phyloP scores from a whole-genome alignment of 2,797 vertebrate species.

The Argentina silus region DNA sequence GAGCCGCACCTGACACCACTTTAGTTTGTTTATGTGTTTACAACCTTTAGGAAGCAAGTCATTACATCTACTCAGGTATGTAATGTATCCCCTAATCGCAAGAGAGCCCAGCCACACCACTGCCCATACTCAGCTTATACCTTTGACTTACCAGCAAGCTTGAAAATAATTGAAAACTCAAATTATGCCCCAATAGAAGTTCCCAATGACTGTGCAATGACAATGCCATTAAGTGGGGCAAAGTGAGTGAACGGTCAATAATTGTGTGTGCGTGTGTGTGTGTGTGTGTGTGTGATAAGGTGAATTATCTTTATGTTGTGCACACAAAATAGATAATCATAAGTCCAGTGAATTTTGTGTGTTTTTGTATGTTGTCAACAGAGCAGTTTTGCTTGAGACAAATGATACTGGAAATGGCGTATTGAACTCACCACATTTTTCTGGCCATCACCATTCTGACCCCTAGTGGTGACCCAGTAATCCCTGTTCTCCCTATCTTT shows the following conservation, averaged over 20 bases:
- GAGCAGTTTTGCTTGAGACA: neutral
- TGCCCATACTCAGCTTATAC: slow-evolving; percentile 5
- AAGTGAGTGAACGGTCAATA: neutral
- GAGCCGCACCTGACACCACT: neutral
- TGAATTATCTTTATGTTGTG: neutral
- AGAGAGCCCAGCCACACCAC: neutral
- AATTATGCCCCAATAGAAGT: neutral
- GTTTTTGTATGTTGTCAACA: neutral
- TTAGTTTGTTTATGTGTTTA: slow-evolving; percentile 28
- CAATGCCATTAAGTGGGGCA: neutral
- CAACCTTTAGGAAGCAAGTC: slow-evolving; percentile 30
- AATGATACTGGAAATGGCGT: no score
- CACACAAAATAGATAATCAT: no score
- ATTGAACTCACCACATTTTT: no score
- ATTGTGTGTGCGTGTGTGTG: neutral
- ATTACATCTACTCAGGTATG: slow-evolving; percentile 6
- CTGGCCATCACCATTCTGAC: slow-evolving; percentile 2
- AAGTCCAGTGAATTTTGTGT: neutral
- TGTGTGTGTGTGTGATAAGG: neutral
- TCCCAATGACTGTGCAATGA: neutral
- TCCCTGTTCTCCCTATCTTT: slow-evolving; percentile 3
- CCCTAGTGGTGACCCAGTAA: slow-evolving; percentile 28
- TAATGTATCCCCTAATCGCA: slow-evolving; percentile 12
- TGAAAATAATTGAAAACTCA: slow-evolving; percentile 8
- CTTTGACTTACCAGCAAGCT: slow-evolving; percentile 20